A percentile compares a stretch with the other conserved stretches of the same genome.
Evolutionary conservation across 2,797 vertebrate species (phyloP).

Genomic region (Xiphophorus birchmanni): DNA sequence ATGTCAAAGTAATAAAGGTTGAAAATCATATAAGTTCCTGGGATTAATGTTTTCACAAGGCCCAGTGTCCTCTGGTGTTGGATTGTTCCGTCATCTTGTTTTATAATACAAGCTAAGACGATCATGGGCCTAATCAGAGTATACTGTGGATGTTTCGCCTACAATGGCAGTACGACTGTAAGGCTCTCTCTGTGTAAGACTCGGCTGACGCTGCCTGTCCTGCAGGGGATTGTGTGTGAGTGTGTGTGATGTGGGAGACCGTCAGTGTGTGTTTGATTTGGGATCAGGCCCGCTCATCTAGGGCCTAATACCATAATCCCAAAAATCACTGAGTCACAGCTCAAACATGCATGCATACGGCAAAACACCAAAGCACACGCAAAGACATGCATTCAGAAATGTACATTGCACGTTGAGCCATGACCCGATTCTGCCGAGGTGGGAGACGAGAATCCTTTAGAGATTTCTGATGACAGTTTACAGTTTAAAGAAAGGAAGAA

Average conservation of each 20-base stretch:
- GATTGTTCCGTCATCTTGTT: constrained; percentile 74
- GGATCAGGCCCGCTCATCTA: constrained; percentile 80
- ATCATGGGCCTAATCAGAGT: constrained; percentile 74
- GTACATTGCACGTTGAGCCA: constrained; percentile 16
- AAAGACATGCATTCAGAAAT: constrained; percentile 35
- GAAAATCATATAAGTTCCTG: constrained; percentile 62
- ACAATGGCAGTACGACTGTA: constrained; percentile 73
- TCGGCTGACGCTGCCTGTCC: constrained; percentile 72
- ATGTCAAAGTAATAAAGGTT: constrained; percentile 61
- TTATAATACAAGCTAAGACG: constrained; percentile 76
- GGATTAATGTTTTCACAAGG: constrained; percentile 66
- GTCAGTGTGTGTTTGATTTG: constrained; percentile 78
- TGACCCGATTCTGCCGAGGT: constrained; percentile 66
- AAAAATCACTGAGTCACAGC: constrained; percentile 80
- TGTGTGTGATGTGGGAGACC: constrained; percentile 53
- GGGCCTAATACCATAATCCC: constrained; percentile 81
- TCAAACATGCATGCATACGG: constrained; percentile 65
- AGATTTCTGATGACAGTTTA: constrained; percentile 55
- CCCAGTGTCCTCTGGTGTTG: constrained; percentile 55
- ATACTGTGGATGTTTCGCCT: constrained; percentile 69
- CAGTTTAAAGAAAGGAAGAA: constrained; percentile 36
- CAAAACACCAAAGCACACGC: constrained; percentile 47
- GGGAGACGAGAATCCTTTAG: constrained; percentile 55
- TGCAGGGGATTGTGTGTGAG: constrained; percentile 68
- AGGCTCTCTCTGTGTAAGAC: constrained; percentile 70